phyloP scores from a whole-genome alignment of 2,888 invertebrate genomes.

The Palloptera scutellata region DNA sequence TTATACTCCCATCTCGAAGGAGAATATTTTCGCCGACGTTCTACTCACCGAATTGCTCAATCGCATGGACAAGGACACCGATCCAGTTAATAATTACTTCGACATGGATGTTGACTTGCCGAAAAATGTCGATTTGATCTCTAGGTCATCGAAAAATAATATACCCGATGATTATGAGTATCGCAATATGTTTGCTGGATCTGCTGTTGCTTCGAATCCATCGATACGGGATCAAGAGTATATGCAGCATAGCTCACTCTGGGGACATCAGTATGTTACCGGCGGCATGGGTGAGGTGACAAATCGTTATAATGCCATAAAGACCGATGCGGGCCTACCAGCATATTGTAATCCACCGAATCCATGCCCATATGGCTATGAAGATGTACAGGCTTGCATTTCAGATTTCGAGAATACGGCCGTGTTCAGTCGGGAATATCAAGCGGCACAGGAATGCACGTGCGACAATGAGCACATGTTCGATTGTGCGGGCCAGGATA shows the following conservation, averaged over 20 bases:
- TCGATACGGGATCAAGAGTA: slow-evolving; percentile 88
- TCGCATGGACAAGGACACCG: slow-evolving; percentile 80
- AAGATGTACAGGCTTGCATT: slow-evolving; percentile 70
- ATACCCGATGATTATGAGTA: slow-evolving; percentile 75
- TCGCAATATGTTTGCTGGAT: slow-evolving; percentile 72
- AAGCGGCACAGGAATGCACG: slow-evolving; percentile 92
- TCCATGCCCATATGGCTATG: slow-evolving; percentile 94
- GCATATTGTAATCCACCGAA: slow-evolving; percentile 99
- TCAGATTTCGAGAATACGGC: slow-evolving; percentile 94
- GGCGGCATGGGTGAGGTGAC: slow-evolving; percentile 78
- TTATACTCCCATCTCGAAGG: slow-evolving; percentile 60
- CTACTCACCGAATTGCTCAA: slow-evolving; percentile 80
- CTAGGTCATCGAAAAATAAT: slow-evolving; percentile 69
- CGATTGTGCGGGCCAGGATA: slow-evolving; percentile 75
- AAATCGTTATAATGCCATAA: slow-evolving; percentile 68
- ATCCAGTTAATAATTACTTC: slow-evolving; percentile 68
- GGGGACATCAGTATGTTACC: slow-evolving; percentile 79
- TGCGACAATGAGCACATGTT: slow-evolving; percentile 99
- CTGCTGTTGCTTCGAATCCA: slow-evolving; percentile 66
- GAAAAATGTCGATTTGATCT: slow-evolving; percentile 61
- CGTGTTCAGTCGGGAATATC: slow-evolving; percentile 91
- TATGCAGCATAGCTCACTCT: slow-evolving; percentile 79
- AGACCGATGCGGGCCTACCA: slow-evolving; percentile 90
- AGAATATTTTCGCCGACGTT: slow-evolving; percentile 74
- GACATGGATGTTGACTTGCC: slow-evolving; percentile 59